A percentile compares a stretch with the other conserved stretches of the same genome.
These are phyloP conservation scores for Yponomeuta evonymella DNA, from an alignment of 2,888 invertebrate genomes.

Conservation along the genomic window DNA sequence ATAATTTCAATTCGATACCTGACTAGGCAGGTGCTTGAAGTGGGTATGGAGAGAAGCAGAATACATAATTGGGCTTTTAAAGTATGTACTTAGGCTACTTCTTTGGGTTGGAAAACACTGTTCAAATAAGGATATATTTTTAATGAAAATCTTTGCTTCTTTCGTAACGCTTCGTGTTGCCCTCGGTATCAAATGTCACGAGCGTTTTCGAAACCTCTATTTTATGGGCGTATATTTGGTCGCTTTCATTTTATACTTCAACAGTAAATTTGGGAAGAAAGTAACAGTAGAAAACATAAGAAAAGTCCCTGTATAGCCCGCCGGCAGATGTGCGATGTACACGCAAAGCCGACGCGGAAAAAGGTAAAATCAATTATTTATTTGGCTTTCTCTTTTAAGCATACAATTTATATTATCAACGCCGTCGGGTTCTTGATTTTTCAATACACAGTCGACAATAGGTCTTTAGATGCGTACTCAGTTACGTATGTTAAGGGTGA, in stretches of 20 bases:
- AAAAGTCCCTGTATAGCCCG: background rate
- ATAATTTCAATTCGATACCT: background rate
- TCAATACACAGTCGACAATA: no score
- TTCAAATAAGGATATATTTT: background rate
- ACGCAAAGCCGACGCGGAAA: background rate
- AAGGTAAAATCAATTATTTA: slow-evolving; percentile 5
- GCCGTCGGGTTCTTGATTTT: no score
- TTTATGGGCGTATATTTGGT: background rate
- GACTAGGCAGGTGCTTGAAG: background rate
- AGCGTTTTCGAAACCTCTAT: background rate
- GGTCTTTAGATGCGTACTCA: no score
- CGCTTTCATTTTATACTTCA: background rate
- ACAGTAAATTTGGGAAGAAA: slow-evolving; percentile 5
- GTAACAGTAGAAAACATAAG: background rate
- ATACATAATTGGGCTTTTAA: background rate
- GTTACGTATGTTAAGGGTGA: no score
- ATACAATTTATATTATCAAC: background rate
- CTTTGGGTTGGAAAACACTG: background rate
- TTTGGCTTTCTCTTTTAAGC: background rate
- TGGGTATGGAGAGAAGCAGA: background rate
- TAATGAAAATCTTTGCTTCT: background rate
- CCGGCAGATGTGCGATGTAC: slow-evolving; percentile 8
- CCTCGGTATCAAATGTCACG: background rate
- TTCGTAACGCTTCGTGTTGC: background rate
- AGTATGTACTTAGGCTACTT: background rate